Evolutionary conservation across 2,113 vertebrate species (phyloP), one percentile per base, ranked within the genome.

Genomic region (Cyphomyrus plagiostoma): DNA sequence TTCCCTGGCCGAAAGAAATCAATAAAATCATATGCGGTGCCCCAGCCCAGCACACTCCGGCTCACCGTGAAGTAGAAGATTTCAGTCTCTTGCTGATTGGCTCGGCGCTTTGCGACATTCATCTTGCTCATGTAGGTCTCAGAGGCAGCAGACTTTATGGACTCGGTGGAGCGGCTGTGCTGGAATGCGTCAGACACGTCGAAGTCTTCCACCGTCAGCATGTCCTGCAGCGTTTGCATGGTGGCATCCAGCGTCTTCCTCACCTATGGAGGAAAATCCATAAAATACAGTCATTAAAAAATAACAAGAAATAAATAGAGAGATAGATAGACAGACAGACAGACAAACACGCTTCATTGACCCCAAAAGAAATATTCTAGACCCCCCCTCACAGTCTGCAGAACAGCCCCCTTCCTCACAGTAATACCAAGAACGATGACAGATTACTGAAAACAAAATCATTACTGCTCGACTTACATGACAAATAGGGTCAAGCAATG

Each of bases 71-170:
- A 97, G 89, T 97, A 97, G 95, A 97, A 97, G 94, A 96, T 96
- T 91, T 97, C 97, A 0, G 97, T 97, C 88, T 97, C 97, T 93
- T 97, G 97, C 92, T 97, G 97, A 94, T 97, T 97, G 93, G 96
- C 95, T 90, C 96, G 95, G 92, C 97, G 95, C 91, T 97, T 97
- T 92, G 97, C 96, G 0, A 97, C 96, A 91, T 96, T 97, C 91
- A 95, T 92, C 92, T 97, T 97, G 89, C 96, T 97, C 97, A 97
- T 97, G 92, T 97, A 97, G 89, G 96, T 96, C 93, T 97, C 97
- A 0, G 97, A 96, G n/a, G 96, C 96, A 0, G 95, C 97, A 0
- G 96, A 97, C 91, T 96, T 96, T 46, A 97, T 93, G 0, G 97
- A 97, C 90, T 97, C 97, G 0, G 97, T 97, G 88, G 97, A 97